phyloP scores from a whole-genome alignment of 2,888 invertebrate genomes.

The Diabrotica balteata region DNA sequence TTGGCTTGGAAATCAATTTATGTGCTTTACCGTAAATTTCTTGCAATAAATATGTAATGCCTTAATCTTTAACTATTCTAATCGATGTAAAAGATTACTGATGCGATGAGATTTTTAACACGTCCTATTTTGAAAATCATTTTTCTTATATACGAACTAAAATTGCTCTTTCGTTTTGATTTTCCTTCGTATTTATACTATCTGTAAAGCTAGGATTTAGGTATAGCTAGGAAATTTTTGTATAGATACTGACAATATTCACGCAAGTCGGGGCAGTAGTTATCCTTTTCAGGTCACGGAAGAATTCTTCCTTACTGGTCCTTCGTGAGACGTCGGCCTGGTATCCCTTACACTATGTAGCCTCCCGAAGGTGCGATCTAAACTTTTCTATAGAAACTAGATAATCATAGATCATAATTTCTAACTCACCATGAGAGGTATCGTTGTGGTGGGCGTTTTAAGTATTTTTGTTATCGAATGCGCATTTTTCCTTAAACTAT shows the following conservation, averaged over 20 bases:
- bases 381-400: slow-evolving; percentile 53
- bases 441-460: slow-evolving; percentile 12
- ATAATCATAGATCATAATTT: slow-evolving; percentile 28
- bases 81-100: no score
- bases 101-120: no score
- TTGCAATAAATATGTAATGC: no score
- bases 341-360: slow-evolving; percentile 58
- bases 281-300: slow-evolving; percentile 59
- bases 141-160: no score
- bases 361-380: slow-evolving; percentile 58
- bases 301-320: slow-evolving; percentile 56
- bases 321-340: slow-evolving; percentile 58
- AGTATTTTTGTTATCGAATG: not conserved
- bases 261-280: slow-evolving; percentile 59
- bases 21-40: no score
- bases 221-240: slow-evolving; percentile 26
- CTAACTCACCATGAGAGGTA: slow-evolving; percentile 10
- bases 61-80: no score
- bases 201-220: slow-evolving; percentile 33
- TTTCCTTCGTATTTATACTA: slow-evolving; percentile 23
- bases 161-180: slow-evolving; percentile 26
- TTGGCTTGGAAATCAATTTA: no score
- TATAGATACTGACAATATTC: slow-evolving; percentile 39
- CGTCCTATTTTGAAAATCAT: no score
- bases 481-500: not conserved